Evolutionary conservation across 2,113 vertebrate genomes (phyloP).

Genomic region (Heliornis fulica): DNA sequence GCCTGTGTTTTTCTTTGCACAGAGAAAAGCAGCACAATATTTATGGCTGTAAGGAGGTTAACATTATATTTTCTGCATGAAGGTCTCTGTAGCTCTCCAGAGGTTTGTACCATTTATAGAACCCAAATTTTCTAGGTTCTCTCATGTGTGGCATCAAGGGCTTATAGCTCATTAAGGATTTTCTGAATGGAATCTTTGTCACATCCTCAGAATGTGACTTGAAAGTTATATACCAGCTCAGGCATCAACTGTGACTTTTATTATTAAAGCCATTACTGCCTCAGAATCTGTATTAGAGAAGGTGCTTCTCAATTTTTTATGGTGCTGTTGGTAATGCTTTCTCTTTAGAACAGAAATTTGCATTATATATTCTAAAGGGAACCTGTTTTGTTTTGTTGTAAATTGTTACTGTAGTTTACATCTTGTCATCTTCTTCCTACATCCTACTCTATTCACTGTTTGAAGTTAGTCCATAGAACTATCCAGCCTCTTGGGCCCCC

Average conservation of each 20-base stretch:
- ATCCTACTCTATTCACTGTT: neutral
- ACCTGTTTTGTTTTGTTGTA: neutral
- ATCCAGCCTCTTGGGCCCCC: neutral
- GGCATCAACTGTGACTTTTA: neutral
- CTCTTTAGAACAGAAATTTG: neutral
- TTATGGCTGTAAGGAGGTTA: neutral
- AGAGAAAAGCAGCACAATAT: neutral
- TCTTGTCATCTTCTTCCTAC: neutral
- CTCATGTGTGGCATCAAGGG: neutral
- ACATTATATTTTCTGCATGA: neutral
- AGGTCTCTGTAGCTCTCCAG: neutral
- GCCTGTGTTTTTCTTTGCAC: neutral
- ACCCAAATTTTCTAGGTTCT: neutral
- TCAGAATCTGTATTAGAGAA: neutral
- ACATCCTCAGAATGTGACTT: neutral
- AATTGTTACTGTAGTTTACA: neutral
- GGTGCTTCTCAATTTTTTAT: neutral
- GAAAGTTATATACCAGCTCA: neutral
- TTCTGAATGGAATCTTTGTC: conserved; percentile 10
- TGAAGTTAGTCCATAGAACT: neutral
- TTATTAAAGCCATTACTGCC: neutral
- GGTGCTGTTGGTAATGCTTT: neutral
- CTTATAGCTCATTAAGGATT: neutral
- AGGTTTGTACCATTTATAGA: conserved; percentile 7
- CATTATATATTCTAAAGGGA: neutral